Evolutionary conservation across 2,113 vertebrate species (phyloP).

Genomic region (Ailurus styani): DNA sequence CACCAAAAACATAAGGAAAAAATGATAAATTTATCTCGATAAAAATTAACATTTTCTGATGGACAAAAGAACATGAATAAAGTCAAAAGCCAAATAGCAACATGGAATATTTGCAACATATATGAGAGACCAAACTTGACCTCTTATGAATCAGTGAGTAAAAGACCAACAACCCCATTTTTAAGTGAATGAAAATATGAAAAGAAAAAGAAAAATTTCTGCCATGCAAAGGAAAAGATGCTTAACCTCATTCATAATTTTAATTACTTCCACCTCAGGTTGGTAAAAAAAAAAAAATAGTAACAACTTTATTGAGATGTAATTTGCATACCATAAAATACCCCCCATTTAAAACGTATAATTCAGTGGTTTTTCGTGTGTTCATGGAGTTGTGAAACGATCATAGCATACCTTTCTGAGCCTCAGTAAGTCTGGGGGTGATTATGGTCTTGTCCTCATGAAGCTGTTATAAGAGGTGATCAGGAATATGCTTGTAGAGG

Average conservation of each 20-base stretch:
- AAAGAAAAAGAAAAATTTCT: not conserved
- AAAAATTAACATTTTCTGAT: conserved; percentile 11
- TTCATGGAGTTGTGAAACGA: not conserved
- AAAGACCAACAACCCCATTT: not conserved
- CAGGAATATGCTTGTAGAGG: not conserved
- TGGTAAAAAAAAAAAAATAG: not conserved
- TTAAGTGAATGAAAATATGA: not conserved
- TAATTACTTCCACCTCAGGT: not conserved
- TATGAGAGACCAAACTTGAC: not conserved
- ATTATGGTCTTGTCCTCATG: not conserved
- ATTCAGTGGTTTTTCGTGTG: not conserved
- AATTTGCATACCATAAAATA: not conserved
- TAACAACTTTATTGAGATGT: not conserved
- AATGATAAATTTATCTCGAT: not conserved
- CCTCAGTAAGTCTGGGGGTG: not conserved
- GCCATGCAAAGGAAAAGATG: not conserved
- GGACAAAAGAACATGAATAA: not conserved
- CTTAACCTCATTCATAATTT: not conserved
- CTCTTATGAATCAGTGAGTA: not conserved
- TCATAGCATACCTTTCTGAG: not conserved
- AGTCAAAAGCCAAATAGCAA: not conserved
- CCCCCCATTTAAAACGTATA: not conserved
- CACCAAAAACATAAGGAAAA: not conserved
- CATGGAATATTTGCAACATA: not conserved
- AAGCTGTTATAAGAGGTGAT: not conserved